phyloP scores from a whole-genome alignment of 1,140 invertebrate genomes.

The Glossosoma conforme region DNA sequence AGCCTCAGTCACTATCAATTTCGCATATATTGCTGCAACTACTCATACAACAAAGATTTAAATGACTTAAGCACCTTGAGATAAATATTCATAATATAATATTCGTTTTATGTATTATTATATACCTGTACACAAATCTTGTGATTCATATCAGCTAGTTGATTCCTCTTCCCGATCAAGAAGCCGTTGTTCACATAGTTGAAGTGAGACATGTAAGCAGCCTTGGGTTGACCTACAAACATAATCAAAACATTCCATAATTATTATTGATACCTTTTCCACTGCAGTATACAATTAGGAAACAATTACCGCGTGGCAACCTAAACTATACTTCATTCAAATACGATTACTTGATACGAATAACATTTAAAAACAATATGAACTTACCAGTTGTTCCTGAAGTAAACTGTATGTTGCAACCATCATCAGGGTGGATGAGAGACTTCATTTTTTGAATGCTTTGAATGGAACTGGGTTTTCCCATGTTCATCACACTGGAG shows the following conservation, averaged over 20 bases:
- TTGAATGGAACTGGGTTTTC: conserved; percentile 33
- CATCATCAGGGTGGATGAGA: conserved; percentile 59
- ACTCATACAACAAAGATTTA: no score
- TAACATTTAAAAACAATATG: conserved; percentile 3
- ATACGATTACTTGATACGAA: background rate
- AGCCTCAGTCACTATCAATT: no score
- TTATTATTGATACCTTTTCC: background rate
- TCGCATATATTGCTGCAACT: no score
- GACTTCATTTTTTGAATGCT: conserved; percentile 44
- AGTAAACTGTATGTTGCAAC: conserved; percentile 81
- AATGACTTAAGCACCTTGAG: no score
- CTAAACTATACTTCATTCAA: background rate
- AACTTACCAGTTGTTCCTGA: conserved; percentile 63
- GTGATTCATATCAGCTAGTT: conserved; percentile 49
- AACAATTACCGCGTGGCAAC: background rate
- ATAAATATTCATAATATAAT: no score
- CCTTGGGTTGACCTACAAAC: conserved; percentile 76
- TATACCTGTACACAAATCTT: conserved; percentile 45
- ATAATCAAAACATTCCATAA: conserved; percentile 3
- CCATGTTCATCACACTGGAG: conserved; percentile 50
- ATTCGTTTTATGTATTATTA: background rate
- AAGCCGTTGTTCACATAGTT: conserved; percentile 84
- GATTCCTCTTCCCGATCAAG: conserved; percentile 57
- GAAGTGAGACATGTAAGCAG: conserved; percentile 74
- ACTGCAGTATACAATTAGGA: no score